A percentile compares a stretch with the other conserved stretches of the same genome.
phyloP scores from a whole-genome alignment of 2,888 invertebrate genomes.

The Diadegma fenestrale region DNA sequence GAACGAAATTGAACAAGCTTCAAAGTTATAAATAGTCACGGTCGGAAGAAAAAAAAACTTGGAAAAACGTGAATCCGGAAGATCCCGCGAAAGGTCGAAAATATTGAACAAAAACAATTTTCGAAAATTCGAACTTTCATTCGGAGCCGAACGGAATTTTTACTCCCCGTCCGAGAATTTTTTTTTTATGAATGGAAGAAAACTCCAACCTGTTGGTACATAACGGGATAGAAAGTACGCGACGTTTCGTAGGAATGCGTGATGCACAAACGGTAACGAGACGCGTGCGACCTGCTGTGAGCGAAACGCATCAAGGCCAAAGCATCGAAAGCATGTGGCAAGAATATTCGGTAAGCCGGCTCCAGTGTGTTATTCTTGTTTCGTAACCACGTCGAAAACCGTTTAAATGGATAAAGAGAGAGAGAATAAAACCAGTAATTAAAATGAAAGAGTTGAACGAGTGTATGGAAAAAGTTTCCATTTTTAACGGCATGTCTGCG shows the following conservation, averaged over 20 bases:
- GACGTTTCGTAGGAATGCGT: background rate
- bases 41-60: no score
- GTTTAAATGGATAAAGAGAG: background rate
- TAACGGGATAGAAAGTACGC: constrained; percentile 10
- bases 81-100: no score
- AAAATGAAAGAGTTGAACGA: background rate
- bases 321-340: background rate
- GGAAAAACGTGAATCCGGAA: no score
- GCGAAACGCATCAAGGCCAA: background rate
- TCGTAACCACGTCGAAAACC: background rate
- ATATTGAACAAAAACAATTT: no score
- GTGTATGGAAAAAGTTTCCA: constrained; percentile 6
- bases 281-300: background rate
- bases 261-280: constrained; percentile 9
- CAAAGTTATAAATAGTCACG: no score
- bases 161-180: background rate
- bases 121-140: no score
- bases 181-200: background rate
- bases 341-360: background rate
- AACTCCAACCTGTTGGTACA: background rate
- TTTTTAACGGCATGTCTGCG: background rate
- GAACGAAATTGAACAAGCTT: no score
- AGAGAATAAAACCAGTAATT: background rate
- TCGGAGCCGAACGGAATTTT: no score
- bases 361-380: background rate